A percentile compares a stretch with the other conserved stretches of the same genome.
phyloP scores from a whole-genome alignment of 64 coral and sea anemone genomes.

The Catalaphyllia jardinei region DNA sequence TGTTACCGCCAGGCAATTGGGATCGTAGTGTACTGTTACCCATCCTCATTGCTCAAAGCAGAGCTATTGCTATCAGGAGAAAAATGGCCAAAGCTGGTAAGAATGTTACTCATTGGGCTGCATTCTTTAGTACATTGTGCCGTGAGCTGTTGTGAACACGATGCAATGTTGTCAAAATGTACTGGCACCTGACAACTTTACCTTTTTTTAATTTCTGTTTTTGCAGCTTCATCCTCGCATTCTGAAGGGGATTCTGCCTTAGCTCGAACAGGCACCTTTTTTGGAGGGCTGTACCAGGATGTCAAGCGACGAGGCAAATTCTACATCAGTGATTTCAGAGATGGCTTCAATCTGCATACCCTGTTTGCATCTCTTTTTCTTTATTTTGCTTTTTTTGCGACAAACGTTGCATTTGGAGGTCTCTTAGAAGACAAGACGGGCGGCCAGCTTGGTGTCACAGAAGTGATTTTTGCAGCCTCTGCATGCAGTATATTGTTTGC shows the following conservation, averaged over 20 bases:
- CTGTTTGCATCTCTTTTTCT: constrained; percentile 73
- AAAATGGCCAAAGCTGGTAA: constrained; percentile 64
- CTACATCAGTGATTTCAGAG: constrained; percentile 81
- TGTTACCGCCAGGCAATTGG: constrained; percentile 86
- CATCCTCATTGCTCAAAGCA: constrained; percentile 78
- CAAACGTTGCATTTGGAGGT: constrained; percentile 83
- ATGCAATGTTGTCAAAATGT: too few relatives aligned
- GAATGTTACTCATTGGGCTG: neutral
- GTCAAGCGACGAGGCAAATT: constrained; percentile 68
- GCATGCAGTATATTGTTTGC: constrained; percentile 73
- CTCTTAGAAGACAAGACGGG: constrained; percentile 70
- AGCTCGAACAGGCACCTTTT: constrained; percentile 59
- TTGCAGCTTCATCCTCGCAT: constrained; percentile 2
- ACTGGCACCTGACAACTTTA: too few relatives aligned
- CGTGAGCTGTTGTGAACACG: too few relatives aligned
- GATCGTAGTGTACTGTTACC: constrained; percentile 74
- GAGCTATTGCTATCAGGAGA: constrained; percentile 73
- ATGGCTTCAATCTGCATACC: constrained; percentile 76
- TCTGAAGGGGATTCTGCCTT: constrained; percentile 71
- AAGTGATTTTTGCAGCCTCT: constrained; percentile 70
- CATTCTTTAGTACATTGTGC: too few relatives aligned
- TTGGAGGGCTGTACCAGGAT: constrained; percentile 80
- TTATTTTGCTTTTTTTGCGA: constrained; percentile 85
- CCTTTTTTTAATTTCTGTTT: neutral
- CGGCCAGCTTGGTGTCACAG: constrained; percentile 59